phyloP scores from a whole-genome alignment of 2,113 vertebrate genomes.

The Tauraco erythrolophus region DNA sequence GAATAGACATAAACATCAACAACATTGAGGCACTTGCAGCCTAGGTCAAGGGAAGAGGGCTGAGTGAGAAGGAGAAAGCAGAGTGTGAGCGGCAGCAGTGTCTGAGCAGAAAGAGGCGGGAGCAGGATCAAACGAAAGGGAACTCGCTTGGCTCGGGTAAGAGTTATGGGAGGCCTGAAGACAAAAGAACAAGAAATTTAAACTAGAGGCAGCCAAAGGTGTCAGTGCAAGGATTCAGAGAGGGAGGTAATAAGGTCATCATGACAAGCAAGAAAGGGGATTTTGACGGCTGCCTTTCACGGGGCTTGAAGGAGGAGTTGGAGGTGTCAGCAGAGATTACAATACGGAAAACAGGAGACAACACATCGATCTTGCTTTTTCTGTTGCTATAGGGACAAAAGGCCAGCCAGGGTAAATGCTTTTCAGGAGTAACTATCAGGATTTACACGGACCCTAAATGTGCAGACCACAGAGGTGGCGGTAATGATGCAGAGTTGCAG shows the following conservation, averaged over 20 bases:
- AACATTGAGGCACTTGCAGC: not conserved
- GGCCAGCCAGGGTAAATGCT: not conserved
- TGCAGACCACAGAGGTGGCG: not conserved
- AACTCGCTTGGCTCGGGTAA: not conserved
- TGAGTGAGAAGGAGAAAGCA: not conserved
- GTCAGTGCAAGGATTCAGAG: not conserved
- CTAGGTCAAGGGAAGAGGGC: not conserved
- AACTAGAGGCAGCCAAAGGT: not conserved
- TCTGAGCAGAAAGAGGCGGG: not conserved
- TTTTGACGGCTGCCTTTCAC: not conserved
- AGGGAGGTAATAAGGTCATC: slow-evolving; percentile 34
- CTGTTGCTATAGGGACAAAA: not conserved
- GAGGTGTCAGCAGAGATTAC: slow-evolving; percentile 10
- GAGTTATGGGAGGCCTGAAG: slow-evolving; percentile 16
- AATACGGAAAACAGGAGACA: not conserved
- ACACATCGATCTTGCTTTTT: not conserved
- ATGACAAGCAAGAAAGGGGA: not conserved
- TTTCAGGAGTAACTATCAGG: not conserved
- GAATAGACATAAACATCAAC: not conserved
- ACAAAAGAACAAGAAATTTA: slow-evolving; percentile 29
- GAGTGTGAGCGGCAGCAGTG: accelerated
- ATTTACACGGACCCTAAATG: not conserved
- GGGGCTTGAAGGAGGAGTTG: not conserved
- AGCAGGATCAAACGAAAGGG: not conserved
- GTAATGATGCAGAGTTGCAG: not conserved